These are phyloP conservation scores for Tetragonula carbonaria DNA, from an alignment of 2,888 invertebrate genomes.

Conservation along the genomic window DNA sequence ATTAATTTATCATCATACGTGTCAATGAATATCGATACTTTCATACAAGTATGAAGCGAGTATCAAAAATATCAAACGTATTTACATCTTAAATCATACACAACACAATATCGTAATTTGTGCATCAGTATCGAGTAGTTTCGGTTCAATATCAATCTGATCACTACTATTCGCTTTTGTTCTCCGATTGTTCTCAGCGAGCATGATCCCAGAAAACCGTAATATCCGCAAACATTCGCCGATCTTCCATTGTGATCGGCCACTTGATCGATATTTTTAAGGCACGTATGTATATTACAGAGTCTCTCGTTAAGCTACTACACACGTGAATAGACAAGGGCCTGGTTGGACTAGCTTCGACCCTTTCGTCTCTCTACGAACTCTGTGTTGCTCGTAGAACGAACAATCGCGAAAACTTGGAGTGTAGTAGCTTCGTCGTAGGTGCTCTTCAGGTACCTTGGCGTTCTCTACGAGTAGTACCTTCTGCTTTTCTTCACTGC, in stretches of 20 bases:
- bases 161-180: not conserved
- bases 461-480: constrained; percentile 67
- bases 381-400: not conserved
- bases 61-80: too few species aligned
- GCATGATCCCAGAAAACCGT: constrained; percentile 9
- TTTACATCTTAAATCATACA: too few species aligned
- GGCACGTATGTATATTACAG: constrained; percentile 62
- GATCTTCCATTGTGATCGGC: not conserved
- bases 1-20: too few species aligned
- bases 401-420: constrained; percentile 17
- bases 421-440: constrained; percentile 55
- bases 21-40: too few species aligned
- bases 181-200: not conserved
- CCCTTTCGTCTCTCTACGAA: constrained; percentile 20
- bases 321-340: constrained; percentile 48
- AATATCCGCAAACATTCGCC: not conserved
- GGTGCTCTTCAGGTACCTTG: constrained; percentile 68
- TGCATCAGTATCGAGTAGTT: too few species aligned
- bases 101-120: too few species aligned
- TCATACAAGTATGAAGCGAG: too few species aligned
- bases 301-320: constrained; percentile 62
- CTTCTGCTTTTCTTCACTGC: constrained; percentile 67
- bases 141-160: too few species aligned
- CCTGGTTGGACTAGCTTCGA: constrained; percentile 67
- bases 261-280: constrained; percentile 47